A percentile compares a stretch with the other conserved stretches of the same genome.
phyloP scores from a whole-genome alignment of 2,888 invertebrate genomes.

The Cabera pusaria region DNA sequence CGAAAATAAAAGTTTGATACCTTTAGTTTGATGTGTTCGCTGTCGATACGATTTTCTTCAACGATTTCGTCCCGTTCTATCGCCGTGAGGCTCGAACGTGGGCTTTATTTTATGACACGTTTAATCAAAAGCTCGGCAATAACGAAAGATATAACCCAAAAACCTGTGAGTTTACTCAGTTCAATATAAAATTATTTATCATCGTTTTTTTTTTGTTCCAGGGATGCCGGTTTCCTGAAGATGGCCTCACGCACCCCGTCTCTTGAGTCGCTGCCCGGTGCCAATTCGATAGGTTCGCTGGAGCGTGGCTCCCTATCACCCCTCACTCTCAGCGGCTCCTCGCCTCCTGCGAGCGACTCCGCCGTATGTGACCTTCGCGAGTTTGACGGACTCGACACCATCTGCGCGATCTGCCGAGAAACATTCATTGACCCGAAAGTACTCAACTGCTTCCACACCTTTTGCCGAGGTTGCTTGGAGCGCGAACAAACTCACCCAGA shows the following conservation, averaged over 20 bases:
- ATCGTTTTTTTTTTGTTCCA: constrained; percentile 77
- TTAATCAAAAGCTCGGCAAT: constrained; percentile 28
- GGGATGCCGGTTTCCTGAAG: constrained; percentile 95
- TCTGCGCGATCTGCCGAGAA: constrained; percentile 90
- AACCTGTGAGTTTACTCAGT: no score
- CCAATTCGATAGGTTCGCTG: constrained; percentile 95
- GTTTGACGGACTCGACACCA: constrained; percentile 84
- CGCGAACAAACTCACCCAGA: constrained; percentile 87
- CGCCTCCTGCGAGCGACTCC: constrained; percentile 93
- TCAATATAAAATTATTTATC: constrained; percentile 16
- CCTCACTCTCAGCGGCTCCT: constrained; percentile 93
- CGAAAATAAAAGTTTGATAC: constrained; percentile 28
- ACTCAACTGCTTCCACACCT: constrained; percentile 91
- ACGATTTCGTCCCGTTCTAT: constrained; percentile 28
- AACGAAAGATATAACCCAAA: constrained; percentile 17
- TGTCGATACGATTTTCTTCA: constrained; percentile 27
- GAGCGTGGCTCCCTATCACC: constrained; percentile 92
- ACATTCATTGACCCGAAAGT: constrained; percentile 89
- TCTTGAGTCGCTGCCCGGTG: constrained; percentile 95
- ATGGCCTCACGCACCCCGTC: constrained; percentile 97
- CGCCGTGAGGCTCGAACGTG: constrained; percentile 11
- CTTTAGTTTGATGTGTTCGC: constrained; percentile 29
- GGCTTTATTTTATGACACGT: constrained; percentile 28
- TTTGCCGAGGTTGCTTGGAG: constrained; percentile 92
- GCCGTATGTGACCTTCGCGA: constrained; percentile 90